Percentiles rank a stretch among this genome's conserved stretches.
These are phyloP conservation scores for Indri indri DNA, from an alignment of 2,113 vertebrate species.

Conservation along the genomic window DNA sequence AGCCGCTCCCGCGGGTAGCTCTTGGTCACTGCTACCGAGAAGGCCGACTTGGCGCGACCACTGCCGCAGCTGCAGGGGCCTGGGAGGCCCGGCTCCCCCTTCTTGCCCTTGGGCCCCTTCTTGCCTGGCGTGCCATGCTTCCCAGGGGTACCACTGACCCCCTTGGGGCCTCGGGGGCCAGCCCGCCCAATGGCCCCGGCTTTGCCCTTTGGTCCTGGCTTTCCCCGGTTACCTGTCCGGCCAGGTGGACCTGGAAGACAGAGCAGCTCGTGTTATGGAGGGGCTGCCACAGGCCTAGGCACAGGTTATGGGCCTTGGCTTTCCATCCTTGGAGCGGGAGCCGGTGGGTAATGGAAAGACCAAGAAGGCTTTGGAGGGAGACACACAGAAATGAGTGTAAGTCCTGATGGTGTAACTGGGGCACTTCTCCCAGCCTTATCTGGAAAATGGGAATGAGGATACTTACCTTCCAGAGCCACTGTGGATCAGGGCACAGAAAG, in stretches of 20 bases:
- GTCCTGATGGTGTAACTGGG: background rate
- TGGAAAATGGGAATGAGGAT: background rate
- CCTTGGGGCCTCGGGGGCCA: conserved; percentile 92
- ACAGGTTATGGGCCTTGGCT: background rate
- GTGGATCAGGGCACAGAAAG: background rate
- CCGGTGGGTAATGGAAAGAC: background rate
- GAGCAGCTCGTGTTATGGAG: conserved; percentile 12
- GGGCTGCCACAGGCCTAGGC: background rate
- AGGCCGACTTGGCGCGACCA: conserved; percentile 90
- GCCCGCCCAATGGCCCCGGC: conserved; percentile 91
- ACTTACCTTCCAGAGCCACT: background rate
- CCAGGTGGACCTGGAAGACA: conserved; percentile 87
- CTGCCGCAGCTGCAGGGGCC: conserved; percentile 91
- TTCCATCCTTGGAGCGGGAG: background rate
- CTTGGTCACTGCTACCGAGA: conserved; percentile 95
- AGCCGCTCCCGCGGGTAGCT: conserved; percentile 95
- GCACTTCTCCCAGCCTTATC: background rate
- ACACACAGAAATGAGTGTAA: background rate
- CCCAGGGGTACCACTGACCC: conserved; percentile 87
- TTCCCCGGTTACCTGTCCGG: conserved; percentile 91
- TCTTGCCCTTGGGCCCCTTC: conserved; percentile 90
- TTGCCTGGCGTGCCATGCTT: conserved; percentile 83
- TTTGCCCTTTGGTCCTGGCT: conserved; percentile 91
- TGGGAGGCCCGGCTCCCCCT: conserved; percentile 86
- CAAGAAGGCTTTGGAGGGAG: background rate